phyloP scores from a whole-genome alignment of 2,888 invertebrate species.

The Cotesia congregata region DNA sequence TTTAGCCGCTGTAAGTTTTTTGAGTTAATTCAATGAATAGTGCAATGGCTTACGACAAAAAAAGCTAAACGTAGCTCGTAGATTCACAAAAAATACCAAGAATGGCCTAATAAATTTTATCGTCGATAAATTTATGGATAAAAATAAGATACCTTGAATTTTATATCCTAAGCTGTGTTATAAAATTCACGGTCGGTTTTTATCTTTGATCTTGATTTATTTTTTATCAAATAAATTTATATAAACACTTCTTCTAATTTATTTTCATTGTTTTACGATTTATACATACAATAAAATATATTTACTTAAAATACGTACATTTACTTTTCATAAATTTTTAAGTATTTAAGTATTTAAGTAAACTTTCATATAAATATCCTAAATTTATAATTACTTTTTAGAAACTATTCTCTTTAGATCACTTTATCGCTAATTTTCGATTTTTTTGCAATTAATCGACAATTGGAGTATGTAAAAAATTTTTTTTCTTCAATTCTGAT shows the following conservation, averaged over 20 bases:
- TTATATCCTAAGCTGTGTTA: background rate
- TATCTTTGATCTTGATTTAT: background rate
- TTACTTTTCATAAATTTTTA: no score
- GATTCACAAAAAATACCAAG: background rate
- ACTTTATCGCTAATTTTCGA: background rate
- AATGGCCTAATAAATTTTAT: background rate
- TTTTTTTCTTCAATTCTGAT: no score
- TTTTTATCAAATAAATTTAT: background rate
- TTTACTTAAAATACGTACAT: no score
- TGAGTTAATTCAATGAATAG: background rate
- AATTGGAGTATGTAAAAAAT: background rate
- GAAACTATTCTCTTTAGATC: no score
- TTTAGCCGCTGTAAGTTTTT: background rate
- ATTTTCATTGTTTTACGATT: background rate
- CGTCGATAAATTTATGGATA: background rate
- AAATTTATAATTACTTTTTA: no score
- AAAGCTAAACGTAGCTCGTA: background rate
- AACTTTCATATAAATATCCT: no score
- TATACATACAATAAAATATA: background rate
- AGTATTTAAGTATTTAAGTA: no score
- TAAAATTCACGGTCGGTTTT: background rate
- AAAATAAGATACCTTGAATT: background rate
- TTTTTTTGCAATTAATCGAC: background rate
- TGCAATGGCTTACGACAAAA: background rate
- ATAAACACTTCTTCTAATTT: slow-evolving; percentile 47